Evolutionary conservation across 2,797 vertebrate species (phyloP).

Genomic region (Odontamblyopus lacepedii): DNA sequence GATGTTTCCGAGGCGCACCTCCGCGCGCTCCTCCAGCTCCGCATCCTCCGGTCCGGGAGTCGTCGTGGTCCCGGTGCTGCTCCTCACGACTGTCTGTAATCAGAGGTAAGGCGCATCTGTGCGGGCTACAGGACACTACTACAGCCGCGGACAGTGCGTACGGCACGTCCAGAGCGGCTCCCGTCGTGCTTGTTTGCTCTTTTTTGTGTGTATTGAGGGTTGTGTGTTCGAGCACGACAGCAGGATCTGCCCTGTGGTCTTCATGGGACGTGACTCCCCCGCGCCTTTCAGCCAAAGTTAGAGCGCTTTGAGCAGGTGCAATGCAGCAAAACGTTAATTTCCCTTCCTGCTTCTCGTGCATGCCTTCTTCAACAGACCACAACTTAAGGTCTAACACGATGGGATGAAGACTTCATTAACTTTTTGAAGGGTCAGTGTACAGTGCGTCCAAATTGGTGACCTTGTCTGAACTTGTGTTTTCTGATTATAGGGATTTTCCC

Average conservation of each 20-base stretch:
- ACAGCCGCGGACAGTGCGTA: slow-evolving; percentile 23
- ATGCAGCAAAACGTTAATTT: slow-evolving; percentile 69
- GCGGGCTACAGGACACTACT: slow-evolving; percentile 1
- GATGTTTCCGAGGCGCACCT: slow-evolving; percentile 58
- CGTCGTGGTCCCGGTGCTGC: slow-evolving; percentile 11
- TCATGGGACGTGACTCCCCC: slow-evolving; percentile 36
- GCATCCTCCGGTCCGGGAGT: slow-evolving; percentile 21
- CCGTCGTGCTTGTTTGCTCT: slow-evolving; percentile 17
- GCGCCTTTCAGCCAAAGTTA: slow-evolving; percentile 59
- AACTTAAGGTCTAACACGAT: background rate
- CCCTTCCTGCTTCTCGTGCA: slow-evolving; percentile 10
- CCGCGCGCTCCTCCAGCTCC: slow-evolving; percentile 14
- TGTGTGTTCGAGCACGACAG: slow-evolving; percentile 32
- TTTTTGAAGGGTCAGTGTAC: background rate
- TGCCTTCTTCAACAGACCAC: slow-evolving; percentile 18
- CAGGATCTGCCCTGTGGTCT: slow-evolving; percentile 25
- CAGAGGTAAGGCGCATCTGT: slow-evolving; percentile 56
- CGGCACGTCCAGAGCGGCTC: slow-evolving; percentile 28
- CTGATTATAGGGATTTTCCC: background rate
- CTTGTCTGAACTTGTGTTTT: slow-evolving; percentile 20
- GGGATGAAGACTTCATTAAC: background rate
- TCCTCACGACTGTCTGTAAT: slow-evolving; percentile 5
- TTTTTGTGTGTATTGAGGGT: background rate
- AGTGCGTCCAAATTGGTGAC: slow-evolving; percentile 17
- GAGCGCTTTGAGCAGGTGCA: slow-evolving; percentile 69